These are phyloP conservation scores for Blennius ocellaris DNA, from an alignment of 2,113 vertebrate genomes.

Conservation along the genomic window DNA sequence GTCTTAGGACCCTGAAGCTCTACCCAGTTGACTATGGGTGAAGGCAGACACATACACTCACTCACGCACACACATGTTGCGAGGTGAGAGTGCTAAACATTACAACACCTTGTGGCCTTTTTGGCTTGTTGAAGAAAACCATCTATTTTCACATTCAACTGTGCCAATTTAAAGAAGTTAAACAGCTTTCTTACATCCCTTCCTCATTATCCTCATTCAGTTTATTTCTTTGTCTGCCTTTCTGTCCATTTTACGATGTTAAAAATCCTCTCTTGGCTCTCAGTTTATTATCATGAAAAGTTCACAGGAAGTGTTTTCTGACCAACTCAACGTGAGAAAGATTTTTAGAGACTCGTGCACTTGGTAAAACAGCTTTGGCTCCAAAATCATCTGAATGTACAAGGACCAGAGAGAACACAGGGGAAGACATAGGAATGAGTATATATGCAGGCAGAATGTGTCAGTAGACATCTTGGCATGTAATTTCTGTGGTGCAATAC, in stretches of 20 bases:
- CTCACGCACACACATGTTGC: too few species aligned
- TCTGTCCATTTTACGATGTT: slow-evolving; percentile 45
- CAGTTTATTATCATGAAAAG: slow-evolving; percentile 41
- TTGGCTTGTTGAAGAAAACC: slow-evolving; percentile 11
- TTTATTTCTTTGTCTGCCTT: slow-evolving; percentile 4
- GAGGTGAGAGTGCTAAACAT: too few species aligned
- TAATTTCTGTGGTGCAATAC: slow-evolving; percentile 27
- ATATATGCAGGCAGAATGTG: slow-evolving; percentile 57
- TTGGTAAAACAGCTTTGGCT: slow-evolving; percentile 61
- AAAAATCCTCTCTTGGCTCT: slow-evolving; percentile 28
- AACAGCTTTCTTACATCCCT: slow-evolving; percentile 17
- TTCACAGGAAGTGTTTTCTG: slow-evolving; percentile 37
- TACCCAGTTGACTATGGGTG: too few species aligned
- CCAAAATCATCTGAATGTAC: slow-evolving; percentile 60
- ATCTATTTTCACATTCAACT: neutral
- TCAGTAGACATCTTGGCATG: slow-evolving; percentile 50
- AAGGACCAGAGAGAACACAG: slow-evolving; percentile 14
- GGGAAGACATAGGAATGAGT: slow-evolving; percentile 52
- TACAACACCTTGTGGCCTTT: too few species aligned
- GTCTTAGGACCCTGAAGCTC: too few species aligned
- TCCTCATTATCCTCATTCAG: slow-evolving; percentile 10
- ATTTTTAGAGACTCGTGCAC: slow-evolving; percentile 30
- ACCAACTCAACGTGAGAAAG: slow-evolving; percentile 50
- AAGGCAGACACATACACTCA: too few species aligned
- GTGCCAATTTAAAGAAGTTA: neutral